These are phyloP conservation scores for Garra rufa DNA, from an alignment of 2,113 vertebrate genomes.

Conservation along the genomic window DNA sequence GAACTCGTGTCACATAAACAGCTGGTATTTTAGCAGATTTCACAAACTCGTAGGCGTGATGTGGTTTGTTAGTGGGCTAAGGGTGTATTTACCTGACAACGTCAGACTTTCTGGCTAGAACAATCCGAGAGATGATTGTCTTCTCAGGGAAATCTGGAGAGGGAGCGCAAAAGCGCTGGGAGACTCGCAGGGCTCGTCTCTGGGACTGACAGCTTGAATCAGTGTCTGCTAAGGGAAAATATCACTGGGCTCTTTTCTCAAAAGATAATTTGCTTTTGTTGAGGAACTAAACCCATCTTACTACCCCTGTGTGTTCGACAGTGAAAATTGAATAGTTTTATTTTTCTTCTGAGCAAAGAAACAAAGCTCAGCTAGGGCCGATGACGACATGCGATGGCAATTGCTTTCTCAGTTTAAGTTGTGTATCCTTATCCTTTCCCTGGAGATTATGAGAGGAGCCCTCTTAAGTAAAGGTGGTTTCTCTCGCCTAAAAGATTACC, in stretches of 20 bases:
- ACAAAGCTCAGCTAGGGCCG: constrained; percentile 44
- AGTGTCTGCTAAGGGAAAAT: constrained; percentile 45
- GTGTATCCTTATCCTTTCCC: constrained; percentile 51
- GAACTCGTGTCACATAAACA: constrained; percentile 29
- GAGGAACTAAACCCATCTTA: constrained; percentile 46
- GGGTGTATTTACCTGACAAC: constrained; percentile 35
- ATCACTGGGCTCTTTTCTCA: constrained; percentile 52
- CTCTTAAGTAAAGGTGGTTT: constrained; percentile 35
- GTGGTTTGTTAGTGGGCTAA: constrained; percentile 17
- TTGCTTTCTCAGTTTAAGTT: constrained; percentile 59
- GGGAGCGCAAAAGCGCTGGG: constrained; percentile 23
- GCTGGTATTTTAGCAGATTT: constrained; percentile 35
- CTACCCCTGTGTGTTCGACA: constrained; percentile 41
- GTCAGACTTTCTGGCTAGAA: constrained; percentile 32
- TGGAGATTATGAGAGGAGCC: constrained; percentile 34
- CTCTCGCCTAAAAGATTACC: constrained; percentile 11
- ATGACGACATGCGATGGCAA: constrained; percentile 58
- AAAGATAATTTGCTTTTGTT: constrained; percentile 60
- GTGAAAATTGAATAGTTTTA: constrained; percentile 57
- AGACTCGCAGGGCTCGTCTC: constrained; percentile 35
- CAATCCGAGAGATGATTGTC: constrained; percentile 33
- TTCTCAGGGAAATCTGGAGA: constrained; percentile 27
- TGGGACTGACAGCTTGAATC: constrained; percentile 54
- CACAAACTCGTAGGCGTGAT: constrained; percentile 27
- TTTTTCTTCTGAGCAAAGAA: constrained; percentile 41